phyloP scores from a whole-genome alignment of 2,797 vertebrate genomes.

The Eremophila alpestris region DNA sequence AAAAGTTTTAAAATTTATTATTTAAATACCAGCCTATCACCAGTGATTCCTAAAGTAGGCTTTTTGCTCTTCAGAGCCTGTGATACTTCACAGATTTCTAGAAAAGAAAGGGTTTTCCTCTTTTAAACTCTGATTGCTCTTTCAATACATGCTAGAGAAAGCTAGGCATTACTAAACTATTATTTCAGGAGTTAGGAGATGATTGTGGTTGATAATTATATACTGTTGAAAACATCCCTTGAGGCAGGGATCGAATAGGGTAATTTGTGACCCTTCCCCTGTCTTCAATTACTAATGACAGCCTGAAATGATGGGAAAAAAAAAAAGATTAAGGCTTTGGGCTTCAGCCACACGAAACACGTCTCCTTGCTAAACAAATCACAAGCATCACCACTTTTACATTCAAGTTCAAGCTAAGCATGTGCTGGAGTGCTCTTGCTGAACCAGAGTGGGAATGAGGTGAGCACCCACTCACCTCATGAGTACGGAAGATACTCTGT shows the following conservation, averaged over 20 bases:
- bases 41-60: background rate
- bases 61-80: background rate
- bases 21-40: background rate
- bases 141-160: background rate
- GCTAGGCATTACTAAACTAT: background rate
- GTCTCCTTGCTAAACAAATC: background rate
- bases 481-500: rapidly evolving
- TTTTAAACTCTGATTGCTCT: background rate
- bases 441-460: background rate
- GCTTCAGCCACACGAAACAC: background rate
- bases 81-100: background rate
- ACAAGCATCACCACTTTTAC: background rate
- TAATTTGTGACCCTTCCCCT: background rate
- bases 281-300: background rate
- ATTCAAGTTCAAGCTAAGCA: background rate
- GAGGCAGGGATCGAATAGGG: background rate
- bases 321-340: background rate
- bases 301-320: background rate
- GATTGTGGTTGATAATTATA: background rate
- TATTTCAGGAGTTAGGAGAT: background rate
- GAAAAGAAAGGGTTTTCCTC: background rate
- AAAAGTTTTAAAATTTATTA: background rate
- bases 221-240: background rate
- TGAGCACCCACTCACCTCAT: background rate
- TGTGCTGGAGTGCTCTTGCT: background rate